A percentile compares a stretch with the other conserved stretches of the same genome.
Conservation (phyloP, 2,888 invertebrate genomes). For the Cordilura impudica region DNA sequence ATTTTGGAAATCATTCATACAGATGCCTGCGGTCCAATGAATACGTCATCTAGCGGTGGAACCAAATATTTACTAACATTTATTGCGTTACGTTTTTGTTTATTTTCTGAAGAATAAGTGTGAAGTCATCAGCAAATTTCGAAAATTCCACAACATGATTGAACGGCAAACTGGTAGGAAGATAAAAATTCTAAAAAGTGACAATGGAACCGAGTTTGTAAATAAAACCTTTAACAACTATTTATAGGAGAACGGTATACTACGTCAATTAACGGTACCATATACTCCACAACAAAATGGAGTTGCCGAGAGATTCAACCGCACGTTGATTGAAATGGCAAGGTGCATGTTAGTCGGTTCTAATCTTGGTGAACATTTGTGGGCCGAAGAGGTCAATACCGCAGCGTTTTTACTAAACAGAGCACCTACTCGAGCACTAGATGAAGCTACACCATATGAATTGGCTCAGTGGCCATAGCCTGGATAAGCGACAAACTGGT, state of each 20-base stretch:
- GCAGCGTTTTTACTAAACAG: constrained; percentile 50
- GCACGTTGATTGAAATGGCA: too few species aligned
- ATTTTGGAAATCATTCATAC: too few species aligned
- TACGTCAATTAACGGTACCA: too few species aligned
- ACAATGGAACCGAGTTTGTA: too few species aligned
- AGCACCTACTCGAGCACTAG: constrained; percentile 45
- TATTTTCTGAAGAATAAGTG: constrained; percentile 25
- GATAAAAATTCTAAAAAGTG: too few species aligned
- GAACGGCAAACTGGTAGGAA: constrained; percentile 50
- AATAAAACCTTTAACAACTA: too few species aligned
- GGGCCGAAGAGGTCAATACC: too few species aligned
- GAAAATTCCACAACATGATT: constrained; percentile 28
- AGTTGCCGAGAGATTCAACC: constrained; percentile 28
- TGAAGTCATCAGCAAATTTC: constrained; percentile 41
- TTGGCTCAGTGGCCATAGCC: constrained; percentile 38
- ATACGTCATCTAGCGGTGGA: too few species aligned
- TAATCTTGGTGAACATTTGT: too few species aligned
- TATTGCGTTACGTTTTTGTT: too few species aligned
- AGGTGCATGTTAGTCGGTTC: too few species aligned
- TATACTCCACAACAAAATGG: constrained; percentile 38
- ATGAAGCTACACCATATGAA: constrained; percentile 52
- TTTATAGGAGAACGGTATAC: constrained; percentile 31
- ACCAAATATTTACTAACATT: constrained; percentile 46
- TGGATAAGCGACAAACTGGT: constrained; percentile 19
- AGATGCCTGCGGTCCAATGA: too few species aligned